Evolutionary conservation across 2,113 vertebrate genomes (phyloP), one percentile per base, ranked within the genome.

Genomic region (Seriola rivoliana): DNA sequence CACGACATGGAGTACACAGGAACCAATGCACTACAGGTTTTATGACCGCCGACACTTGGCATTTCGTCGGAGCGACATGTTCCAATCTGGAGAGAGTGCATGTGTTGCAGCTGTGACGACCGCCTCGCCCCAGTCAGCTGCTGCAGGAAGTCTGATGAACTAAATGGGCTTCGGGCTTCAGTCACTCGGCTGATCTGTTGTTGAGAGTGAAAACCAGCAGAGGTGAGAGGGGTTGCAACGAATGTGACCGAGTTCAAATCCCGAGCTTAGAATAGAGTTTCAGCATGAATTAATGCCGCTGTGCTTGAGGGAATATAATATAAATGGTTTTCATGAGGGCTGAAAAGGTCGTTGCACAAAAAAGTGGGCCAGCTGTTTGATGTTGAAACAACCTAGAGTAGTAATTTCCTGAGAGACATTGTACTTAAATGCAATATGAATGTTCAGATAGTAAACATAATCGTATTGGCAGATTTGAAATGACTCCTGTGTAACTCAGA

Each of bases 311-410:
- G 86, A 81, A 82, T 85, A 87, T 83, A 72, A 89, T 88, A 87
- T 82, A 84, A 89, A 85, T 90, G 87, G 70, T 79, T 94, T 93
- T 91, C 88, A 88, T 76, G 73, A 70, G 71, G 50, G 77, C 81
- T 80, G 79, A 81, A 92, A 95, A 94, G 92, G 91, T 95, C 93
- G 93, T 8, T 68, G 81, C 71, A 81, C 79, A 83, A 90, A 89
- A 70, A 89, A 75, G 62, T 75, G 74, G 83, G 67, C 75, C 82
- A 87, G 76, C 74, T 78, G 72, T 82, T 77, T 76, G 85, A 89
- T 81, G 85, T 60, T 71, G 52, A 84, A 82, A 88, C 71, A 88
- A 83, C 88, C 82, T 36, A 57, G 67, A 85, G 84, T 83, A 76
- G 63, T 85, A 76, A 92, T 90, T 91, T 91, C 90, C 79, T 81